Conservation (phyloP, 2,113 vertebrate species). For the Neomonachus schauinslandi region DNA sequence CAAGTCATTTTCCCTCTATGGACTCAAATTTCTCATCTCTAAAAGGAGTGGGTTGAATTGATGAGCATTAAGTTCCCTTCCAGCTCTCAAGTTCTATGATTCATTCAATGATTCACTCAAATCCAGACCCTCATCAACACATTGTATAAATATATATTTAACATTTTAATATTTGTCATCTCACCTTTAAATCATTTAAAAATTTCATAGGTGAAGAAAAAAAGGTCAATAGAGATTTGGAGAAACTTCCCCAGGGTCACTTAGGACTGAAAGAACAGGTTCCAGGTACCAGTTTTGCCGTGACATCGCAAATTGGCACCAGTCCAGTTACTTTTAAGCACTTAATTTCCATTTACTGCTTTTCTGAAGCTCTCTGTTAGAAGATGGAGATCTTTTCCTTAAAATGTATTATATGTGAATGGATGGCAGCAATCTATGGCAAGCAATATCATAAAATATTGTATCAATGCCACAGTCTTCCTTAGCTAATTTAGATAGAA, state of each 20-base stretch:
- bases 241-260: slow-evolving; percentile 31
- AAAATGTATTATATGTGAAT: slow-evolving; percentile 9
- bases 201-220: background rate
- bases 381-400: slow-evolving; percentile 32
- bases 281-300: background rate
- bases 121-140: slow-evolving; percentile 32
- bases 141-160: background rate
- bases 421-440: background rate
- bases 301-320: background rate
- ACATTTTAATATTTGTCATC: slow-evolving; percentile 56
- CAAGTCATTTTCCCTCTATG: background rate
- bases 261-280: background rate
- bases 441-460: slow-evolving; percentile 2
- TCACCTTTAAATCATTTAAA: slow-evolving; percentile 21
- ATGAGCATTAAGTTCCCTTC: slow-evolving; percentile 31
- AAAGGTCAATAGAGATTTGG: background rate
- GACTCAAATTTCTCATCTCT: slow-evolving; percentile 31
- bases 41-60: slow-evolving; percentile 45
- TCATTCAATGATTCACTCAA: slow-evolving; percentile 61
- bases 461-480: background rate
- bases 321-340: slow-evolving; percentile 1
- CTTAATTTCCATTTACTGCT: background rate
- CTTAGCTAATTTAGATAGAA: slow-evolving; percentile 39
- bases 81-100: slow-evolving; percentile 40
- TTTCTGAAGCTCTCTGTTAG: slow-evolving; percentile 9